Percentiles rank a stretch among this genome's conserved stretches.
phyloP scores from a whole-genome alignment of 92 coral and sea anemone genomes.

The Muricea muricata region DNA sequence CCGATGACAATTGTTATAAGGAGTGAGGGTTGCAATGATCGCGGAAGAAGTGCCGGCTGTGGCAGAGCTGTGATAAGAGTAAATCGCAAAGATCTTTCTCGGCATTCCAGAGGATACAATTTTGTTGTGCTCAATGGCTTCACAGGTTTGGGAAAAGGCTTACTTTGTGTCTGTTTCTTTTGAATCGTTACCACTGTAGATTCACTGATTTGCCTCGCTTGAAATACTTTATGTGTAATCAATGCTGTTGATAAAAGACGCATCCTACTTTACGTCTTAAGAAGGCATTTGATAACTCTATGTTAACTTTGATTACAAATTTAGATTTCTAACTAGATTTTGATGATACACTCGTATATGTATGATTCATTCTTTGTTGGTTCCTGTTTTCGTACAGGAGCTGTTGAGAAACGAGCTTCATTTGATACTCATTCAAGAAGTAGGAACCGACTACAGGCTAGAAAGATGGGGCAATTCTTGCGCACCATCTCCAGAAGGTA shows the following conservation, averaged over 20 bases:
- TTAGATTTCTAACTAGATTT: not conserved
- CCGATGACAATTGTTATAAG: slow-evolving; percentile 24
- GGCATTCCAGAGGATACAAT: slow-evolving; percentile 57
- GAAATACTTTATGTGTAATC: no score
- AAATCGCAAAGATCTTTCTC: slow-evolving; percentile 49
- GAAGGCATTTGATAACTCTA: no score
- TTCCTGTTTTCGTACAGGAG: slow-evolving; percentile 19
- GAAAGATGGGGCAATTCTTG: slow-evolving; percentile 27
- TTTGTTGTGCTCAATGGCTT: slow-evolving; percentile 44
- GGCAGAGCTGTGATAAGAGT: slow-evolving; percentile 53
- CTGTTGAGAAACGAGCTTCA: slow-evolving; percentile 30
- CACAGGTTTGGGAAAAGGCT: slow-evolving; percentile 16
- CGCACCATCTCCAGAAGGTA: slow-evolving; percentile 30
- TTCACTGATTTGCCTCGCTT: no score
- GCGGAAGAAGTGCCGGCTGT: slow-evolving; percentile 56
- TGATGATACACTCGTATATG: not conserved
- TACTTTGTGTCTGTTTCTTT: no score
- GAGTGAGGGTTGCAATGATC: slow-evolving; percentile 62
- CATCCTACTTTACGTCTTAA: no score
- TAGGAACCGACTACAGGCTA: slow-evolving; percentile 19
- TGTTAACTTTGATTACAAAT: no score
- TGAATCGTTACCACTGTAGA: no score
- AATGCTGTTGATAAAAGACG: no score
- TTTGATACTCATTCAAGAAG: slow-evolving; percentile 48
- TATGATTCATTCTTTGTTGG: not conserved